Percentiles rank a stretch among this genome's conserved stretches.
Evolutionary conservation across 2,797 vertebrate species (phyloP).

Genomic region (Artibeus jamaicensis): DNA sequence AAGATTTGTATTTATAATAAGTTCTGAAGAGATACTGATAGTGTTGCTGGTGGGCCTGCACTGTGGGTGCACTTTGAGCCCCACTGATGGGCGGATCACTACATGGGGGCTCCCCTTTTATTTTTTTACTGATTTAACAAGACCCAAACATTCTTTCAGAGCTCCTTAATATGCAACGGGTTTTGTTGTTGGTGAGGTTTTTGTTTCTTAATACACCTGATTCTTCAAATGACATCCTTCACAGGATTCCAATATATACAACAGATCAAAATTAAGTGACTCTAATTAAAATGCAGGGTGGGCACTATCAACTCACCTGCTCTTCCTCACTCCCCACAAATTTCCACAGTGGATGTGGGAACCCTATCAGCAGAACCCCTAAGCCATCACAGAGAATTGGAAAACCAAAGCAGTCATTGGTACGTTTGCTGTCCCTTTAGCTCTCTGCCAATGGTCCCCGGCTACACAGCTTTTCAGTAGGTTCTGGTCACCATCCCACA

Average conservation of each 20-base stretch:
- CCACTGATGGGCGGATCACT: not conserved
- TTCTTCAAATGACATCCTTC: not conserved
- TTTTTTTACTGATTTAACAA: not conserved
- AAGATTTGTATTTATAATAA: not conserved
- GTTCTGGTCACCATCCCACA: not conserved
- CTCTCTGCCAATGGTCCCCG: not conserved
- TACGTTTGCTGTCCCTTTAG: not conserved
- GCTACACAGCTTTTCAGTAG: not conserved
- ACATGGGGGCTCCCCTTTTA: not conserved
- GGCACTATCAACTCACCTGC: not conserved
- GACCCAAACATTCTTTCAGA: not conserved
- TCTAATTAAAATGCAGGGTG: not conserved
- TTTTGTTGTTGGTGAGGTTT: not conserved
- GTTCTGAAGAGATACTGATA: not conserved
- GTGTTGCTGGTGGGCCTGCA: not conserved
- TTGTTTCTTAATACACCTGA: not conserved
- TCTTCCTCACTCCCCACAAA: not conserved
- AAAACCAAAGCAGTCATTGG: not conserved
- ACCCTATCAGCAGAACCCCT: not conserved
- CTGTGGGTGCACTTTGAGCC: not conserved
- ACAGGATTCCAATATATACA: not conserved
- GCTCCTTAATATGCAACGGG: not conserved
- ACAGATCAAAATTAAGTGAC: not conserved
- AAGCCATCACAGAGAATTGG: not conserved
- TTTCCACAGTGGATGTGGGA: not conserved